phyloP scores from a whole-genome alignment of 2,113 vertebrate genomes.

The Natator depressus region DNA sequence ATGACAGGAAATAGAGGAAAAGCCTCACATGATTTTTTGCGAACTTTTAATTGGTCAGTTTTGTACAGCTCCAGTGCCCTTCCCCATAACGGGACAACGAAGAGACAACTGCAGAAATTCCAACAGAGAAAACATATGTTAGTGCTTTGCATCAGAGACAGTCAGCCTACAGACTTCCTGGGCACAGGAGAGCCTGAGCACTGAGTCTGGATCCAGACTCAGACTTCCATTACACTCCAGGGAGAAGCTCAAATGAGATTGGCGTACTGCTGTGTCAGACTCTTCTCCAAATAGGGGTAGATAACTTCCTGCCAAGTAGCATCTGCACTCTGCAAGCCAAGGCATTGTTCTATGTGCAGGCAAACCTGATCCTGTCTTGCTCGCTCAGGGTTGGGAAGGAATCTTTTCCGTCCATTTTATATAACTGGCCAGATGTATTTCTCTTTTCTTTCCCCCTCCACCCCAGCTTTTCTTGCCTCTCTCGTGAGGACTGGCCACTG shows the following conservation, averaged over 20 bases:
- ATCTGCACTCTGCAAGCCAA: background rate
- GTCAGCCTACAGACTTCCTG: background rate
- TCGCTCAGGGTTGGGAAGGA: background rate
- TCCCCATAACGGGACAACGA: background rate
- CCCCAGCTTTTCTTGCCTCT: no score
- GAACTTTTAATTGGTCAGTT: background rate
- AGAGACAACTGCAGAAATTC: background rate
- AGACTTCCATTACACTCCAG: no score
- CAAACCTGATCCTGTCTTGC: background rate
- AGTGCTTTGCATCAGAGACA: no score
- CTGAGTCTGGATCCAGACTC: background rate
- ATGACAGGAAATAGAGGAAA: no score
- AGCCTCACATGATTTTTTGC: no score
- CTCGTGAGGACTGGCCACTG: no score
- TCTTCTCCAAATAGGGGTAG: no score
- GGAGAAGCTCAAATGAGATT: background rate
- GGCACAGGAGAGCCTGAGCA: background rate
- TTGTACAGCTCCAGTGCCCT: background rate
- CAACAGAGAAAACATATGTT: no score
- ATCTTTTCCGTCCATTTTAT: background rate
- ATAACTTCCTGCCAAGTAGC: background rate
- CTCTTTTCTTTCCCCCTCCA: background rate
- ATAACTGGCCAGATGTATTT: background rate
- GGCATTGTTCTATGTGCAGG: background rate
- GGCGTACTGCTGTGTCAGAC: background rate